Conservation (phyloP, 1,140 invertebrate species). For the Telenomus remus region DNA sequence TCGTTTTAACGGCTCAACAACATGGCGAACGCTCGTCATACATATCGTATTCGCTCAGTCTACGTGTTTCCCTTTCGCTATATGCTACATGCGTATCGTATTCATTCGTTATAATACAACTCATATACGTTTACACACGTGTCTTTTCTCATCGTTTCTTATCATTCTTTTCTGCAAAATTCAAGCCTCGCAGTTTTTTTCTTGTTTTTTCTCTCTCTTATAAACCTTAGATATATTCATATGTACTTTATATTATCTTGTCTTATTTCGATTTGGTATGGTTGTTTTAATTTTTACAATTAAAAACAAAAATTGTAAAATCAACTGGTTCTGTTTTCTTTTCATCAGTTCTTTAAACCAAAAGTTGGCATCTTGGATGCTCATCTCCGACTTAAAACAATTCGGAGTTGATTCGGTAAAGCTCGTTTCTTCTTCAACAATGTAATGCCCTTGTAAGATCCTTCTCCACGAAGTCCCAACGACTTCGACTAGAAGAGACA, state of each 20-base stretch:
- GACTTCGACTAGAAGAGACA: constrained; percentile 58
- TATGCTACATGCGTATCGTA: constrained; percentile 47
- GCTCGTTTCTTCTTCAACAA: constrained; percentile 69
- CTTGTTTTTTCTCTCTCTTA: background rate
- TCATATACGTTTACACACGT: constrained; percentile 21
- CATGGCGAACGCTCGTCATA: constrained; percentile 72
- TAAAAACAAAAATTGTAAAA: constrained; percentile 12
- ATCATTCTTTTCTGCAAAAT: background rate
- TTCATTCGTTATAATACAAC: constrained; percentile 44
- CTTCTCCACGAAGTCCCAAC: constrained; percentile 40
- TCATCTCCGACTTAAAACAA: too few species aligned
- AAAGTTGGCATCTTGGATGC: too few species aligned
- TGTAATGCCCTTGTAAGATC: constrained; percentile 67
- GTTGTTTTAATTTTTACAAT: constrained; percentile 1
- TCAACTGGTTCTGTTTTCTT: background rate
- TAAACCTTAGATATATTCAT: background rate
- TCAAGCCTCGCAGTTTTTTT: background rate
- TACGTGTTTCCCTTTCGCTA: constrained; percentile 72
- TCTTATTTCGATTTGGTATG: constrained; percentile 1
- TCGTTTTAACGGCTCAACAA: constrained; percentile 69
- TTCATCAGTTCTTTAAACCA: background rate
- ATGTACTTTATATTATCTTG: background rate
- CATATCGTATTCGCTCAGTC: constrained; percentile 76
- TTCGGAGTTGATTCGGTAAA: constrained; percentile 62
- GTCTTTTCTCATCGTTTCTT: background rate